Percentiles rank a stretch among this genome's conserved stretches.
Evolutionary conservation across 2,888 invertebrate genomes (phyloP).

Genomic region (Protonemura montana): DNA sequence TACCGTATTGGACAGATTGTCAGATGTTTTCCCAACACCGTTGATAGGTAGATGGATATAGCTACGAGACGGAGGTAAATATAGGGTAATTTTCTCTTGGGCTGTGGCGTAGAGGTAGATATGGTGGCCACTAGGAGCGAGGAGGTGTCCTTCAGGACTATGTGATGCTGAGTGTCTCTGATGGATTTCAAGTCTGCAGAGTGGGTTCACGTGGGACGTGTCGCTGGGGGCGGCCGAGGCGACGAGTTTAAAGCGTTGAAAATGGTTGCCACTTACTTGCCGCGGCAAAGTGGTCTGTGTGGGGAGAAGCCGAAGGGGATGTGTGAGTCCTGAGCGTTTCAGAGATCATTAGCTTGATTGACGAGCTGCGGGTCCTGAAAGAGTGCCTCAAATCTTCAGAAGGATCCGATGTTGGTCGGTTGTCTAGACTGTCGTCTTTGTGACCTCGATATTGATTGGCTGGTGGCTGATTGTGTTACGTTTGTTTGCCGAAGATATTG

Average conservation of each 20-base stretch:
- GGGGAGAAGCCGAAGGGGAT: neutral
- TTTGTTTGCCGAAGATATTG: neutral
- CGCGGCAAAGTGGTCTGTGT: neutral
- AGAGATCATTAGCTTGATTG: neutral
- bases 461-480: neutral
- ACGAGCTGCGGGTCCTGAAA: neutral
- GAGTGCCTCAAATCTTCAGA: neutral
- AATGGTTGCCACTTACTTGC: neutral
- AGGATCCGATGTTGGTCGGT: neutral
- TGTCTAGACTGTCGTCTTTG: neutral
- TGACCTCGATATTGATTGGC: slow-evolving; percentile 12
- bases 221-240: neutral
- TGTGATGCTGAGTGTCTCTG: neutral
- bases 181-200: neutral
- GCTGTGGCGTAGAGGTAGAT: neutral
- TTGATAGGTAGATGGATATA: neutral
- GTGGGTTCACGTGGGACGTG: neutral
- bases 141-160: neutral
- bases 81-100: neutral
- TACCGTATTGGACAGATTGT: neutral
- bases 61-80: neutral
- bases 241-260: neutral
- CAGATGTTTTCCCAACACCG: neutral
- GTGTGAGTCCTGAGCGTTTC: neutral
- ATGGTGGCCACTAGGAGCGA: neutral